phyloP scores from a whole-genome alignment of 2,797 vertebrate species.

The Adelosebastes latens region DNA sequence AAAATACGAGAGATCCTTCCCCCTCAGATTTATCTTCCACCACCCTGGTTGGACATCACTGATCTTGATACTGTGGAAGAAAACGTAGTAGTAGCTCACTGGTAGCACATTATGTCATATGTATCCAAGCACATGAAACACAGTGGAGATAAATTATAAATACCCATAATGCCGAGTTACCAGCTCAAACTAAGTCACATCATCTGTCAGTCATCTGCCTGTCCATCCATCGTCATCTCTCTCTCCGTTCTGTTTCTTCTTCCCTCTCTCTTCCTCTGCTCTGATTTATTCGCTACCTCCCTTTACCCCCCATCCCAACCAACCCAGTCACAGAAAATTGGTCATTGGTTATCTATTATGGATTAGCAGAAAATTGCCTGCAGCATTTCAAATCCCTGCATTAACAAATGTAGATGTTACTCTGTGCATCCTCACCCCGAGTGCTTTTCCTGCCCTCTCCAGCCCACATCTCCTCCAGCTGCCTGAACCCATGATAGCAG shows the following conservation, averaged over 20 bases:
- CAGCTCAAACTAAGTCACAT: neutral
- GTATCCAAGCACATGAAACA: neutral
- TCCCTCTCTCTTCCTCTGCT: neutral
- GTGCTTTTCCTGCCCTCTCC: neutral
- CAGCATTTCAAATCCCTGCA: conserved; percentile 21
- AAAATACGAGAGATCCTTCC: neutral
- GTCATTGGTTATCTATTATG: conserved; percentile 32
- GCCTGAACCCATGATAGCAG: conserved; percentile 20
- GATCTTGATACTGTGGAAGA: neutral
- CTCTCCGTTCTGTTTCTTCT: neutral
- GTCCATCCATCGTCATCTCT: neutral
- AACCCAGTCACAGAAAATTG: neutral
- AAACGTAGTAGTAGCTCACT: neutral
- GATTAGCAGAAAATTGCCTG: conserved; percentile 33
- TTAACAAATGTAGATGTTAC: neutral
- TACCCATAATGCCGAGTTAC: neutral
- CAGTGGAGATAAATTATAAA: neutral
- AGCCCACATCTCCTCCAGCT: conserved; percentile 17
- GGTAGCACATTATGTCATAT: neutral
- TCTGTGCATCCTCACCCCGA: neutral
- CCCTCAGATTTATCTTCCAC: neutral
- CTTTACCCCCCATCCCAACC: neutral
- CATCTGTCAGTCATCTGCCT: neutral
- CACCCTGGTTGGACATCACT: neutral
- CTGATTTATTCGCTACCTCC: neutral